A percentile compares a stretch with the other conserved stretches of the same genome.
Evolutionary conservation across 2,797 vertebrate species (phyloP).

Genomic region (Cossypha polioptera): DNA sequence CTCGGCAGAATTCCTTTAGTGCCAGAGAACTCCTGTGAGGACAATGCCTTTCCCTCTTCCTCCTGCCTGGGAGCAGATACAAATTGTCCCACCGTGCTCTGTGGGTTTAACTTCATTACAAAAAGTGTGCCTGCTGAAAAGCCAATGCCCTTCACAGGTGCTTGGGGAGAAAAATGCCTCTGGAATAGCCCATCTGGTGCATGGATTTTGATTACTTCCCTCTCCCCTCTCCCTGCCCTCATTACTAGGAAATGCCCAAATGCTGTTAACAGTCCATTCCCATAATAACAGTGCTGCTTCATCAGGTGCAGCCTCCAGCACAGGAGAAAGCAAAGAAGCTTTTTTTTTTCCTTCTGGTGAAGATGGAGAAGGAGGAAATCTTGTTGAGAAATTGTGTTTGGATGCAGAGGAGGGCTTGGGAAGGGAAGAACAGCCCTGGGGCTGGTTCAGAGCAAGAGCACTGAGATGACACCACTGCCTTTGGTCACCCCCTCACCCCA

Average conservation of each 20-base stretch:
- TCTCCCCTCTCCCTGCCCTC: constrained; percentile 1
- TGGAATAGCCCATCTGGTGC: constrained; percentile 26
- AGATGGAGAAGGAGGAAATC: neutral
- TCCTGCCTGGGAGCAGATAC: neutral
- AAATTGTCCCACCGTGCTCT: constrained; percentile 8
- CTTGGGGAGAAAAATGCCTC: constrained; percentile 45
- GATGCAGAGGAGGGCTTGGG: neutral
- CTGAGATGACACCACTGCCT: neutral
- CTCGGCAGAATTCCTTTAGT: neutral
- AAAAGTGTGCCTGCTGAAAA: constrained; percentile 16
- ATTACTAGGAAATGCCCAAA: constrained; percentile 20
- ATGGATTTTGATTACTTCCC: neutral
- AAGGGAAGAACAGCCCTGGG: neutral
- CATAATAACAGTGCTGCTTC: neutral
- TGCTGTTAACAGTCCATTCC: constrained; percentile 28
- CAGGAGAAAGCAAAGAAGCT: neutral
- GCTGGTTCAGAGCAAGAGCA: neutral
- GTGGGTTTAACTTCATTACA: constrained; percentile 30
- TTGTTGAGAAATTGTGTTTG: neutral
- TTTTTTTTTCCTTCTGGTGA: neutral
- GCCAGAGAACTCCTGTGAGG: neutral
- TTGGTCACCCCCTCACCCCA: neutral
- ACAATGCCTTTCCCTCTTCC: neutral
- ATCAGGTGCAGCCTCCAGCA: neutral
- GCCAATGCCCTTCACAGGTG: constrained; percentile 40